phyloP scores from a whole-genome alignment of 2,113 vertebrate species.

The Percopsis transmontana region DNA sequence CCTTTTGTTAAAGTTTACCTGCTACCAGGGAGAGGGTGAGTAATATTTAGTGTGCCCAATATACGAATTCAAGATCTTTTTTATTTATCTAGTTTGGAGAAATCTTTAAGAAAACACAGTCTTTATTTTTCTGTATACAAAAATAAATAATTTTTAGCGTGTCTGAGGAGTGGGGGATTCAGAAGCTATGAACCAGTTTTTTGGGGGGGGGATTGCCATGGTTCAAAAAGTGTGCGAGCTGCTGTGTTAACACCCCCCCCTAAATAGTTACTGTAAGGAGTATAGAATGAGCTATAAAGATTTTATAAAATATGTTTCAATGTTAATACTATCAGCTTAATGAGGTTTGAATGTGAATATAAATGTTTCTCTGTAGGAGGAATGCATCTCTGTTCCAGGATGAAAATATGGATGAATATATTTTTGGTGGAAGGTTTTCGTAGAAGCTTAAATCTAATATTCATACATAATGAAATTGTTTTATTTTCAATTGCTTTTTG shows the following conservation, averaged over 20 bases:
- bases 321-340: conserved; percentile 5
- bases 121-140: too few relatives aligned
- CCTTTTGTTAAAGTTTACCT: conserved; percentile 99
- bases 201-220: too few relatives aligned
- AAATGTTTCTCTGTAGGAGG: background rate
- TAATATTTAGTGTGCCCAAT: too few relatives aligned
- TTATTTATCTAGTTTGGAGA: too few relatives aligned
- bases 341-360: background rate
- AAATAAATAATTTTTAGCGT: too few relatives aligned
- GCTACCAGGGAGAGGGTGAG: conserved; percentile 97
- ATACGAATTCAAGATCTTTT: too few relatives aligned
- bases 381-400: background rate
- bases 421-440: conserved; percentile 3
- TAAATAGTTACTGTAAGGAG: background rate
- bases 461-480: conserved; percentile 61
- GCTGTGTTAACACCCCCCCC: background rate
- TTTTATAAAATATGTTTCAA: background rate
- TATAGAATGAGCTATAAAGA: too few relatives aligned
- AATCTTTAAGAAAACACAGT: background rate
- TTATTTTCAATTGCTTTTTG: conserved; percentile 60
- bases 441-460: conserved; percentile 34
- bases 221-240: conserved; percentile 21
- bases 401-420: background rate
- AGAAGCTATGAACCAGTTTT: too few relatives aligned
- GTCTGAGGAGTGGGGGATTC: too few relatives aligned